Evolutionary conservation across 2,797 vertebrate genomes (phyloP).

Genomic region (Channa striata): DNA sequence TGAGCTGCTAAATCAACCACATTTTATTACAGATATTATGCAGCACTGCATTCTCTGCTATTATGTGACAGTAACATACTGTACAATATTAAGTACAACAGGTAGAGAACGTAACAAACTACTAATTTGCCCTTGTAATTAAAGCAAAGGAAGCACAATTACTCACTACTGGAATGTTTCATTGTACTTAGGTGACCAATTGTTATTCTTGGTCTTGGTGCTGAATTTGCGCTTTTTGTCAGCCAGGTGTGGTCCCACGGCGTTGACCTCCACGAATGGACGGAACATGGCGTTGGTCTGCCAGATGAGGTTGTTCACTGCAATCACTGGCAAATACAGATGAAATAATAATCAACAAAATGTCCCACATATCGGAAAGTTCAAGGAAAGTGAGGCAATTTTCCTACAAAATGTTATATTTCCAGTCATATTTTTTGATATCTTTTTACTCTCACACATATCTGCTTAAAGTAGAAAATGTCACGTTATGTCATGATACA

Average conservation of each 20-base stretch:
- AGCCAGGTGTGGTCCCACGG: constrained; percentile 92
- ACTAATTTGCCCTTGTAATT: not conserved
- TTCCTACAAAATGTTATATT: not conserved
- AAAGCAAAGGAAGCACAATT: not conserved
- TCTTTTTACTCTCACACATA: constrained; percentile 13
- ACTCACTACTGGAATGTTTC: constrained; percentile 99
- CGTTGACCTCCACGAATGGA: constrained; percentile 96
- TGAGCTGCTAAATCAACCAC: constrained; percentile 13
- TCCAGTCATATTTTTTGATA: not conserved
- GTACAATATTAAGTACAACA: not conserved
- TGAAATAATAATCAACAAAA: not conserved
- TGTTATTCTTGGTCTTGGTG: constrained; percentile 99
- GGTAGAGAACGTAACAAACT: not conserved
- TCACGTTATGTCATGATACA: constrained; percentile 28
- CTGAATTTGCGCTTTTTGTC: constrained; percentile 97
- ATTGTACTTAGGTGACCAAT: constrained; percentile 99
- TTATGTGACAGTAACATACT: constrained; percentile 2
- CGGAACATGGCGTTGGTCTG: constrained; percentile 97
- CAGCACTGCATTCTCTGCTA: constrained; percentile 1
- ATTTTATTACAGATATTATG: constrained; percentile 13
- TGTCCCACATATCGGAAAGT: not conserved
- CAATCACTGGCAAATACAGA: constrained; percentile 86
- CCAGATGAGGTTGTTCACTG: constrained; percentile 94
- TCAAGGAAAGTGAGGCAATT: not conserved
- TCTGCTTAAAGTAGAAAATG: constrained; percentile 25